Evolutionary conservation across 2,888 invertebrate genomes (phyloP).

Genomic region (Diarsia dahlii): DNA sequence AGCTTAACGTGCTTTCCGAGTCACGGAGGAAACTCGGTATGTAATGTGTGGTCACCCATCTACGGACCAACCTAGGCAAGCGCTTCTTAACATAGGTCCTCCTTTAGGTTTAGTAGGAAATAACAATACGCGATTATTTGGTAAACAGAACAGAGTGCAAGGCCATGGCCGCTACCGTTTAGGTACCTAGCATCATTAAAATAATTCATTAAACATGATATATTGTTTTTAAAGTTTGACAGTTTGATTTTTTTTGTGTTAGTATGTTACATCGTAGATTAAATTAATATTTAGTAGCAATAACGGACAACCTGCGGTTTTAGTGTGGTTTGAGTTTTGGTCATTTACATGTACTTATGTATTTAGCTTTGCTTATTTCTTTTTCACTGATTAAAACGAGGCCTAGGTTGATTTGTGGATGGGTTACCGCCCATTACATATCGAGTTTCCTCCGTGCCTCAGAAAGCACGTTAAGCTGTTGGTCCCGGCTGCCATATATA

Average conservation of each 20-base stretch:
- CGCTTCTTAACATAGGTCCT: neutral
- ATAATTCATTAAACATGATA: conserved; percentile 34
- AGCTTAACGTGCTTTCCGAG: neutral
- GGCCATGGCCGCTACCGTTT: conserved; percentile 1
- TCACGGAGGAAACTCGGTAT: neutral
- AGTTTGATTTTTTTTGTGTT: neutral
- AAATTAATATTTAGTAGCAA: no score
- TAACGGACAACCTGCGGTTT: no score
- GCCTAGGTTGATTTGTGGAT: no score
- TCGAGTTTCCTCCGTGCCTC: no score
- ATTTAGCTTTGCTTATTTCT: no score
- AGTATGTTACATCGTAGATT: neutral
- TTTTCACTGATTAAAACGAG: no score
- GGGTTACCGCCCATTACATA: no score
- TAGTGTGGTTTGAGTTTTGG: no score
- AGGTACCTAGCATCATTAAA: conserved; percentile 17
- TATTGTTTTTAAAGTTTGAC: conserved; percentile 10
- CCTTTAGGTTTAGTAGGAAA: neutral
- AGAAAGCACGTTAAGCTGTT: no score
- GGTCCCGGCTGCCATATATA: no score
- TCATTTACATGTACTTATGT: neutral
- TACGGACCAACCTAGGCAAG: neutral
- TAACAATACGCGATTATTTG: neutral
- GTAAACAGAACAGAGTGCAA: conserved; percentile 13
- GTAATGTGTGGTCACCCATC: neutral